A percentile compares a stretch with the other conserved stretches of the same genome.
phyloP scores from a whole-genome alignment of 2,888 invertebrate species.

The Tenodera sinensis region DNA sequence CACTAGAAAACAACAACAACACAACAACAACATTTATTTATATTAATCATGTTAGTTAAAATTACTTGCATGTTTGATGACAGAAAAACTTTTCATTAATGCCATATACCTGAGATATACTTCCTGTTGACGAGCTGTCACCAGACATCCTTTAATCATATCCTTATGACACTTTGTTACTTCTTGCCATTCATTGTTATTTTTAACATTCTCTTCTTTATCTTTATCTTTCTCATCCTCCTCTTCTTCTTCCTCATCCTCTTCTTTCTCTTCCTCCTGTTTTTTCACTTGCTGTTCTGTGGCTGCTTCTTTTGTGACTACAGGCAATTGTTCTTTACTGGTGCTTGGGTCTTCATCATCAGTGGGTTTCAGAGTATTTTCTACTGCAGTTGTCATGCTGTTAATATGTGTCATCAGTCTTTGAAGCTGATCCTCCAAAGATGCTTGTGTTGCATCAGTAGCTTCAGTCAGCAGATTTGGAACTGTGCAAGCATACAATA shows the following conservation, averaged over 20 bases:
- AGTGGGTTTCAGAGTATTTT: conserved; percentile 34
- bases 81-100: background rate
- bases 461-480: conserved; percentile 42
- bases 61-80: background rate
- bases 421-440: conserved; percentile 40
- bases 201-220: conserved; percentile 36
- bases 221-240: conserved; percentile 40
- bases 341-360: background rate
- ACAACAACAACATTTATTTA: no score
- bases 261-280: background rate
- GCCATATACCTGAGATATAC: conserved; percentile 52
- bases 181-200: conserved; percentile 41
- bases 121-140: conserved; percentile 61
- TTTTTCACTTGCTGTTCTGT: no score
- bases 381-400: conserved; percentile 53
- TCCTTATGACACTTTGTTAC: conserved; percentile 33
- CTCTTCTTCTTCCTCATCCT: background rate
- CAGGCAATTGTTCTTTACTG: background rate
- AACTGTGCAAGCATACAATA: conserved; percentile 35
- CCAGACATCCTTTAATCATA: conserved; percentile 47
- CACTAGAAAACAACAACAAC: no score
- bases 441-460: conserved; percentile 37
- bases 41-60: no score
- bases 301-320: conserved; percentile 29
- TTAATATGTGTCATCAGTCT: conserved; percentile 41